Conservation (phyloP, 2,797 vertebrate genomes). For the Streptopelia turtur region DNA sequence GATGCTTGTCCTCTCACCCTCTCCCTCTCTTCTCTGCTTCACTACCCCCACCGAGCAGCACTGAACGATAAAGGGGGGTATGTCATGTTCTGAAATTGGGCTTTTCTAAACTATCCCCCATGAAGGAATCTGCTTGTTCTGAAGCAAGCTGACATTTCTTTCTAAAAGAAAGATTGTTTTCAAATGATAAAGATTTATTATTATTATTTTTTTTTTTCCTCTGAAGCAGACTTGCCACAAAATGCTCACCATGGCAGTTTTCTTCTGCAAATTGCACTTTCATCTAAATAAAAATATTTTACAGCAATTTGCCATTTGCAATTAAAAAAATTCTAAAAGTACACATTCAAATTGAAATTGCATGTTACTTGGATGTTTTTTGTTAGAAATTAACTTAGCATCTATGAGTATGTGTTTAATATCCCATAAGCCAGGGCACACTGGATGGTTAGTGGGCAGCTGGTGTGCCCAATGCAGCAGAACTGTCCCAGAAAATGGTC, state of each 20-base stretch:
- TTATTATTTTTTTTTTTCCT: neutral
- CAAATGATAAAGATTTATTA: neutral
- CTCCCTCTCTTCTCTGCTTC: neutral
- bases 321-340: neutral
- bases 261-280: neutral
- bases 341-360: neutral
- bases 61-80: accelerated
- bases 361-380: neutral
- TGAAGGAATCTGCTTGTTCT: neutral
- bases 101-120: neutral
- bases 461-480: neutral
- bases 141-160: neutral
- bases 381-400: neutral
- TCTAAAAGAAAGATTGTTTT: neutral
- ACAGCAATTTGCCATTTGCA: neutral
- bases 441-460: neutral
- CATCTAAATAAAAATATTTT: neutral
- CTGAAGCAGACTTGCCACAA: neutral
- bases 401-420: neutral
- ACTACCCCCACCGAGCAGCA: accelerated
- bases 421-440: neutral
- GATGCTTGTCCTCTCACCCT: neutral
- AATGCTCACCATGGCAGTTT: neutral
- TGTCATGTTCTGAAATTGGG: neutral
- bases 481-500: neutral